Evolutionary conservation across 2,797 vertebrate species (phyloP).

Genomic region (Eulemur coronatus): DNA sequence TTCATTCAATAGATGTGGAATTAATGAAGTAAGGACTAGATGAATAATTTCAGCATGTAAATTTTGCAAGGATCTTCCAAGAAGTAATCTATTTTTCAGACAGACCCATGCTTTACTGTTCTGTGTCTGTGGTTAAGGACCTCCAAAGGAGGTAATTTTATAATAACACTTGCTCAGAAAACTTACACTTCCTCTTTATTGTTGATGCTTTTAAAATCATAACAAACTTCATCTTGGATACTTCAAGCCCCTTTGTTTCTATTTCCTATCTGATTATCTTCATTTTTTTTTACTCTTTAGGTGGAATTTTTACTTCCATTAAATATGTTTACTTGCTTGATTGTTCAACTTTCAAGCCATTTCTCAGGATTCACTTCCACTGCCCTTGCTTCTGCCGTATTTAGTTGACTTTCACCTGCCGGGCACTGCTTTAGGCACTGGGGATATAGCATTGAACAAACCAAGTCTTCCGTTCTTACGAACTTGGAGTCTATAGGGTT

Average conservation of each 20-base stretch:
- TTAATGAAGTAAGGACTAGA: background rate
- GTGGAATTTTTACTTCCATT: background rate
- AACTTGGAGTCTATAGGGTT: background rate
- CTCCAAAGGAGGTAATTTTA: background rate
- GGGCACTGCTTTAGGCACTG: background rate
- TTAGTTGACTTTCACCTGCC: background rate
- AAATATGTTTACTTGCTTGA: background rate
- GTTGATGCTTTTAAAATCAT: background rate
- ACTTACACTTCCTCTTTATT: background rate
- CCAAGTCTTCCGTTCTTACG: background rate
- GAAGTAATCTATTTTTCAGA: background rate
- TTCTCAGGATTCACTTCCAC: background rate
- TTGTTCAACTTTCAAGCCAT: background rate
- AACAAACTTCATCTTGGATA: background rate
- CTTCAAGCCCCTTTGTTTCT: background rate
- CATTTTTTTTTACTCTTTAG: background rate
- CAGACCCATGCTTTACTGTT: background rate
- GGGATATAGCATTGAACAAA: background rate
- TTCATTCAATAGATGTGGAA: background rate
- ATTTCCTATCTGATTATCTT: background rate
- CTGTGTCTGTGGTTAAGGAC: background rate
- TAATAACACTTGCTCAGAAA: background rate
- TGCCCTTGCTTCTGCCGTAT: rapidly evolving
- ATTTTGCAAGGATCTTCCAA: background rate
- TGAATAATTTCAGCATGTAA: background rate